Base-by-base conservation (phyloP, 1,140 invertebrate genomes). In the Eumeta japonica region DNA sequence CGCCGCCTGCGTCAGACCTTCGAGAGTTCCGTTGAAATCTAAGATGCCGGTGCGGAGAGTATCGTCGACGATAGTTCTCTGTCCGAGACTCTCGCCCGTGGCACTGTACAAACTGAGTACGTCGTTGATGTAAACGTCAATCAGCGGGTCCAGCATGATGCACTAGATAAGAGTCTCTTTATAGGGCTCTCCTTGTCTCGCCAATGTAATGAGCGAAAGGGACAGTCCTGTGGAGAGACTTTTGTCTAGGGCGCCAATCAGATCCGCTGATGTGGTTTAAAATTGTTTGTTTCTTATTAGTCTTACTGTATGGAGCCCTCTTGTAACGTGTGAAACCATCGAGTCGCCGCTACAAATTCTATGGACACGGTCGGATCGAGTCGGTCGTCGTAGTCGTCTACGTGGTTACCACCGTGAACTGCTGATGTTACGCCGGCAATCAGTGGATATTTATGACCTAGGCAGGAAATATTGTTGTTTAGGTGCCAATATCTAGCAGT, bases 321-420 rank as follows among this genome's bases (percentile, higher is more conserved):
- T 20, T 55, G 52, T 16, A 55, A 10, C 2, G 29, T 37, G 19
- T 55, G 52, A 45, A 52, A 52, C 52, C 52, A 55, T 16, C 52
- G 27, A 9, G 37, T 37, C 3, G 9, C 41, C 5, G 40, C 28
- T 3, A 48, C 35, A 14, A 46, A 50, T 20, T 55, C 52, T 3
- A 48, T 36, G 29, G 18, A 38, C 16, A 48, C 20, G 3, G 35
- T 7, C 10, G 50, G 39, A 16, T 46, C 37, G 32, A 45, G 7
- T 0, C 11, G 4, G 4, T 18, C 16, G 20, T 50, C 39, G 24
- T 53, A 53, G 36, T 53, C 50, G 12, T 50, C 31, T 16, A 53
- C 45, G 37, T 53, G 50, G n/a, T 24, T 24, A 24, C n/a, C n/a
- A n/a, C n/a, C 5, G 5, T n/a, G 20, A 24, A 24, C n/a, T 7